These are phyloP conservation scores for Athalia circularis DNA, from an alignment of 2,888 invertebrate genomes.

Conservation along the genomic window DNA sequence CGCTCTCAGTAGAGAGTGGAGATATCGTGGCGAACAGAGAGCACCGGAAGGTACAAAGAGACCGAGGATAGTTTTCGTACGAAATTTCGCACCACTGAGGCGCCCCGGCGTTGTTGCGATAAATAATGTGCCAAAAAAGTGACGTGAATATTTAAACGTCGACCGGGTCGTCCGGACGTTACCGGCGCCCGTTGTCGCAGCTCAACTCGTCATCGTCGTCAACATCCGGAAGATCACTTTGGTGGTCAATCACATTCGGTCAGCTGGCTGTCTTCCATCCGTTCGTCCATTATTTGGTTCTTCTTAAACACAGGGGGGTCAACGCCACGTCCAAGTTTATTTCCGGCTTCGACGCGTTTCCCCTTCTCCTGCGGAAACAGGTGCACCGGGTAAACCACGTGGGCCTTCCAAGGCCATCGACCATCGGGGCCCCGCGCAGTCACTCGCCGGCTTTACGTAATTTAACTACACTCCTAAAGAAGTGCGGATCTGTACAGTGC, in stretches of 20 bases:
- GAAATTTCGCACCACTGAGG: too few species aligned
- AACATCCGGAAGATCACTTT: background rate
- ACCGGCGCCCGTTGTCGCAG: conserved; percentile 19
- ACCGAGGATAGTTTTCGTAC: too few species aligned
- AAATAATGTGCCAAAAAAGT: too few species aligned
- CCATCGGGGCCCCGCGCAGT: conserved; percentile 50
- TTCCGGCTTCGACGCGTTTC: conserved; percentile 69
- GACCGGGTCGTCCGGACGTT: background rate
- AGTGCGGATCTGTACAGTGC: background rate
- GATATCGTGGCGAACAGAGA: too few species aligned
- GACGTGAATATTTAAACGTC: too few species aligned
- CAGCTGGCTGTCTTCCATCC: too few species aligned
- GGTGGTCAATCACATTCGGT: too few species aligned
- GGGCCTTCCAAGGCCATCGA: conserved; percentile 66
- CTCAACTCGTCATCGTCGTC: conserved; percentile 47
- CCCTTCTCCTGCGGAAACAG: conserved; percentile 54
- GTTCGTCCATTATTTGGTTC: background rate
- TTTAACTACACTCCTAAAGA: background rate
- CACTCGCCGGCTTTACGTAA: conserved; percentile 29
- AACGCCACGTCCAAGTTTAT: conserved; percentile 70
- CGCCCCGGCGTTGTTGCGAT: too few species aligned
- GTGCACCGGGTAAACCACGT: conserved; percentile 62
- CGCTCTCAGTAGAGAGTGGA: too few species aligned
- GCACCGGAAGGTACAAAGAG: too few species aligned
- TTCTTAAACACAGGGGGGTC: conserved; percentile 59